These are phyloP conservation scores for Cacajao melanocephalus DNA, from an alignment of 2,797 vertebrate species.

Conservation along the genomic window DNA sequence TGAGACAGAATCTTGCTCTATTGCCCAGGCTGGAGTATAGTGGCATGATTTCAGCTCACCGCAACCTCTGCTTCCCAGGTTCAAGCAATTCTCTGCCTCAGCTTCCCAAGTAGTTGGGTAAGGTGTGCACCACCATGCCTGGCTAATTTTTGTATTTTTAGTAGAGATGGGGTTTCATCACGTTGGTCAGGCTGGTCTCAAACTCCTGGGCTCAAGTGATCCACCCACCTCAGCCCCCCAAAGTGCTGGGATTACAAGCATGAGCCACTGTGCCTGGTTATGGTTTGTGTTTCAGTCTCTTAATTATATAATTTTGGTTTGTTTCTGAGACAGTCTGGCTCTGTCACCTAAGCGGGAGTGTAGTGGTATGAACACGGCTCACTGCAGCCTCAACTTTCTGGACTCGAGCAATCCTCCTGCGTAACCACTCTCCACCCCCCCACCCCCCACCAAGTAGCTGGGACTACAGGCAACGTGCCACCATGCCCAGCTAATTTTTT, in stretches of 20 bases:
- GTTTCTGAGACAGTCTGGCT: background rate
- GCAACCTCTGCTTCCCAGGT: background rate
- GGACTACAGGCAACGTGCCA: too few species aligned
- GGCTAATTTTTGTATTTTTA: background rate
- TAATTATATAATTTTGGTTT: too few species aligned
- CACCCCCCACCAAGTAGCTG: too few species aligned
- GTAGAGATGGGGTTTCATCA: background rate
- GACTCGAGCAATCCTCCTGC: too few species aligned
- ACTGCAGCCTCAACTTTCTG: too few species aligned
- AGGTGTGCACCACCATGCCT: background rate
- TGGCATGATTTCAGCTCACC: background rate
- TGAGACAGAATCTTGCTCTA: background rate
- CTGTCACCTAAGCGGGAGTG: background rate
- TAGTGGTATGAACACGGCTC: too few species aligned
- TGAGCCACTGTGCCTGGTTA: background rate
- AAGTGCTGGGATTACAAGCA: background rate
- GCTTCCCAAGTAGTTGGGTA: background rate
- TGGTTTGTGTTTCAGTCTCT: background rate
- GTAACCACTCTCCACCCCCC: too few species aligned
- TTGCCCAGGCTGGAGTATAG: background rate
- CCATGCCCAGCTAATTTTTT: too few species aligned
- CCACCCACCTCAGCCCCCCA: accelerated
- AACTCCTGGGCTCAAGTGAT: background rate
- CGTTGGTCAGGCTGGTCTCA: background rate
- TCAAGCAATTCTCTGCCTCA: background rate